These are phyloP conservation scores for Philaenus spumarius DNA, from an alignment of 1,140 invertebrate species.

Conservation along the genomic window DNA sequence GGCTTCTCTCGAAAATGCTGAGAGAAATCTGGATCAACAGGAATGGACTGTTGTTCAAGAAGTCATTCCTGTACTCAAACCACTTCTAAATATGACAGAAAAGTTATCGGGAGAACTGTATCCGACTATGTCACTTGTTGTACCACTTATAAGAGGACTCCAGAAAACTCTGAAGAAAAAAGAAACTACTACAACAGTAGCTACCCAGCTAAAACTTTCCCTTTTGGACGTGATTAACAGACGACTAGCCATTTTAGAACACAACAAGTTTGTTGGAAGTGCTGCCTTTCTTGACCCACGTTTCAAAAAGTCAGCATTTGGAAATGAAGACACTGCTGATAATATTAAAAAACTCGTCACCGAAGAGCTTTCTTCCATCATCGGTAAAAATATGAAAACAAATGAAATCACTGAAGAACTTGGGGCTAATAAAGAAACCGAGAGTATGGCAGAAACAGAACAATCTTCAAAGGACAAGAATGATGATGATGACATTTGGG, in stretches of 20 bases:
- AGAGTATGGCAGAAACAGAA: too few relatives aligned
- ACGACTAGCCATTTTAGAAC: slow-evolving; percentile 27
- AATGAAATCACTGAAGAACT: too few relatives aligned
- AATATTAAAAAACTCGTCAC: background rate
- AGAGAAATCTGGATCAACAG: background rate
- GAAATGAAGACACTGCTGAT: slow-evolving; percentile 27
- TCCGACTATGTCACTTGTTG: slow-evolving; percentile 1
- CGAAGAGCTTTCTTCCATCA: too few relatives aligned
- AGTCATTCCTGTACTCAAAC: background rate
- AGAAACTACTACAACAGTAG: background rate
- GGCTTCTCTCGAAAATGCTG: slow-evolving; percentile 6
- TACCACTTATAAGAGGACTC: background rate
- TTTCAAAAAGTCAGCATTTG: slow-evolving; percentile 34
- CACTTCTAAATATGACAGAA: background rate
- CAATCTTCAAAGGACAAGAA: too few relatives aligned
- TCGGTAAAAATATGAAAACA: too few relatives aligned
- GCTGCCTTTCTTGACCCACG: slow-evolving; percentile 31
- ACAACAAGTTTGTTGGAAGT: slow-evolving; percentile 28
- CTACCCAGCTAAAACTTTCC: background rate
- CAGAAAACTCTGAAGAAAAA: background rate
- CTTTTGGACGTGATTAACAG: slow-evolving; percentile 7
- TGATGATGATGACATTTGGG: too few relatives aligned
- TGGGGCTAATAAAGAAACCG: too few relatives aligned
- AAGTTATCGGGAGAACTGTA: slow-evolving; percentile 1
- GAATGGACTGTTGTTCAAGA: background rate